Percentiles rank a stretch among this genome's conserved stretches.
Conservation (phyloP, 2,113 vertebrate species). For the Oreotrochilus melanogaster region DNA sequence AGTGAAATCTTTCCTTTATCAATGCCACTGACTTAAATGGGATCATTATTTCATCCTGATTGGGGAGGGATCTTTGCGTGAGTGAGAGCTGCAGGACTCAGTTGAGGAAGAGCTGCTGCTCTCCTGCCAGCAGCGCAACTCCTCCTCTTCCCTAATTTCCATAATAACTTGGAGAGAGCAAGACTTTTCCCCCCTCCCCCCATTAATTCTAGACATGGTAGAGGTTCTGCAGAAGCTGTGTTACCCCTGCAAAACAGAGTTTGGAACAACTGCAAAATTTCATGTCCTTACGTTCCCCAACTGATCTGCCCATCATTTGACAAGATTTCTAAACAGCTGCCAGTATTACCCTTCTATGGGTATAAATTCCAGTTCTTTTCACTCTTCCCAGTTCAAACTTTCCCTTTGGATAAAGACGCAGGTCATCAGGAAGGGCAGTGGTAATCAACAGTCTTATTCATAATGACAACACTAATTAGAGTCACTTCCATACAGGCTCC, state of each 20-base stretch:
- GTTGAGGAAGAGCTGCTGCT: neutral
- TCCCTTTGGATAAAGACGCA: neutral
- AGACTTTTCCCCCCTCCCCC: neutral
- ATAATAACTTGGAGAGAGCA: neutral
- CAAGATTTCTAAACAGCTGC: neutral
- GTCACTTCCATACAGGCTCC: neutral
- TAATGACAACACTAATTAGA: neutral
- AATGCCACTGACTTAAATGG: accelerated
- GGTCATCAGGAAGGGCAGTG: neutral
- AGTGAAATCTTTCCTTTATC: neutral
- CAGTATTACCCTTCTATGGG: neutral
- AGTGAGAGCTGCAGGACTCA: neutral
- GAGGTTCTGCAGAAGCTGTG: conserved; percentile 9
- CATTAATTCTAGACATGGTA: neutral
- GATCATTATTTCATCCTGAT: neutral
- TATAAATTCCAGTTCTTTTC: neutral
- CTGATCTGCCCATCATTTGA: conserved; percentile 13
- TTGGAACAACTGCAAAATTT: conserved; percentile 37
- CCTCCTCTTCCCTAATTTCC: neutral
- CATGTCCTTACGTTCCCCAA: neutral
- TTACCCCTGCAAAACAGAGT: conserved; percentile 33
- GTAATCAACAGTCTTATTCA: neutral
- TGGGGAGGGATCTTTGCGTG: neutral
- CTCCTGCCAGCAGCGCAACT: neutral
- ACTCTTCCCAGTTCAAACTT: neutral